Conservation (phyloP, 2,797 vertebrate genomes). For the Darevskia nairensis region DNA sequence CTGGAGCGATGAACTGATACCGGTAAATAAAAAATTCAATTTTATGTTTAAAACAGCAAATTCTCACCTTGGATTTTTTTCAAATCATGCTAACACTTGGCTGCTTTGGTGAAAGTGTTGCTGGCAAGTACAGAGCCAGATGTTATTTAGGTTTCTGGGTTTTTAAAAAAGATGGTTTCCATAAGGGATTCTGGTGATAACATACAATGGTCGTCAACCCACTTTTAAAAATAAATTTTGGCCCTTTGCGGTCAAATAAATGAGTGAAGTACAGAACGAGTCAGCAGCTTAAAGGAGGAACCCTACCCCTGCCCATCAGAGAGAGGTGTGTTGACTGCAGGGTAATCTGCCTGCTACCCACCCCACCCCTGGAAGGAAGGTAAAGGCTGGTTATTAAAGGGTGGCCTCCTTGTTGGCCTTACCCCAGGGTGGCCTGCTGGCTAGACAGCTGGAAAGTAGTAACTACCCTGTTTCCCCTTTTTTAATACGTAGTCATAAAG, state of each 20-base stretch:
- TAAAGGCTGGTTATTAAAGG: too few species aligned
- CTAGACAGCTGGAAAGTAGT: not conserved
- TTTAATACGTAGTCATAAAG: too few species aligned
- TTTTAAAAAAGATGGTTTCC: too few species aligned
- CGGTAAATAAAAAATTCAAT: too few species aligned
- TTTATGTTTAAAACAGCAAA: too few species aligned
- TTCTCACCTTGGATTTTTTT: too few species aligned
- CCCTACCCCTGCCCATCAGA: not conserved
- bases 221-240: not conserved
- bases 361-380: not conserved
- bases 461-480: too few species aligned
- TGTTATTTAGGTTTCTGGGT: too few species aligned
- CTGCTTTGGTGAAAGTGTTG: too few species aligned
- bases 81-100: too few species aligned
- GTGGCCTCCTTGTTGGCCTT: not conserved
- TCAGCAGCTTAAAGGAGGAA: not conserved
- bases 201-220: not conserved
- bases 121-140: too few species aligned
- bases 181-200: too few species aligned
- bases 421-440: not conserved
- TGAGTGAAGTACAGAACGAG: not conserved
- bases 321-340: not conserved
- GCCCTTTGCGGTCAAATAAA: not conserved
- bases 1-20: not conserved
- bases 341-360: not conserved